These are phyloP conservation scores for Rhabdornis inornatus DNA, from an alignment of 2,113 vertebrate genomes.

Conservation along the genomic window DNA sequence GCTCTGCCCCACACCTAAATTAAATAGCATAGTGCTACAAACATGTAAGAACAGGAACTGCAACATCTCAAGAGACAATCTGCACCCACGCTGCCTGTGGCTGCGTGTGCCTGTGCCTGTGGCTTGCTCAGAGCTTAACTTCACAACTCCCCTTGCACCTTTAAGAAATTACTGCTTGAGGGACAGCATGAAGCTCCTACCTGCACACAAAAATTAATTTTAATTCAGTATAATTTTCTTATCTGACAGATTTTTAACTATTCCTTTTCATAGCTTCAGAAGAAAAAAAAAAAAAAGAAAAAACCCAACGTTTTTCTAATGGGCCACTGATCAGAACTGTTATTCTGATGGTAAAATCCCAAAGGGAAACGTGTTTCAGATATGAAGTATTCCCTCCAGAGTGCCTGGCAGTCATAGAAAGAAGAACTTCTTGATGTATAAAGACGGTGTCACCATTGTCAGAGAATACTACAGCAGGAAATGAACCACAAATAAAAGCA, in stretches of 20 bases:
- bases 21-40: constrained; percentile 1
- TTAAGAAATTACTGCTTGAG: background rate
- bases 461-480: constrained; percentile 73
- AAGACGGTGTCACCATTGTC: constrained; percentile 80
- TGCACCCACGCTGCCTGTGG: background rate
- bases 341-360: constrained; percentile 77
- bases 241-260: constrained; percentile 47
- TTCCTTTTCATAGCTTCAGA: constrained; percentile 21
- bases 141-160: background rate
- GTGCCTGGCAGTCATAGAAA: constrained; percentile 69
- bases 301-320: constrained; percentile 35
- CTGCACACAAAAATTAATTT: background rate
- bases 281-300: background rate
- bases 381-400: constrained; percentile 76
- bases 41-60: background rate
- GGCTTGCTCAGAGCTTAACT: background rate
- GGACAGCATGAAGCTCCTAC: background rate
- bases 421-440: constrained; percentile 78
- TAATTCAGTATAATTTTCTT: background rate
- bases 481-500: constrained; percentile 78
- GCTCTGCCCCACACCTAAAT: background rate
- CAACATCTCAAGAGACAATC: background rate
- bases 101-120: no score
- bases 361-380: constrained; percentile 75
- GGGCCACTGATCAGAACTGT: constrained; percentile 74